Base-by-base conservation (phyloP, 2,113 vertebrate species). In the Bubalus kerabau region DNA sequence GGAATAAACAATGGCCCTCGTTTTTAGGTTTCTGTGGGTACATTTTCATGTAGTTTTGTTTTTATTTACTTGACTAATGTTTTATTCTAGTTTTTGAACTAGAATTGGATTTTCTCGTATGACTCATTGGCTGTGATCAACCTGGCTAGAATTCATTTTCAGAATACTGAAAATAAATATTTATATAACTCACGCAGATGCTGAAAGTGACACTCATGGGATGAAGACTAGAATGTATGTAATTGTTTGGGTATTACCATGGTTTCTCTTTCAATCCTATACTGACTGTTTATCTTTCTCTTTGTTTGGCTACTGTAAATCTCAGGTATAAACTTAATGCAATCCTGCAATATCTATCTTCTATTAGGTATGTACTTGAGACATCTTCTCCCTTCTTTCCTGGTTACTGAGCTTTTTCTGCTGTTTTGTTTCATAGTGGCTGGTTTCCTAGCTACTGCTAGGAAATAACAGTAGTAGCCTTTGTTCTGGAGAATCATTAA, bases 401-500 rank as follows among this genome's bases (percentile, higher is more conserved):
- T 59, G 50, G 52, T 92, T 92, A 24, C 24, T 81, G 78, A 74
- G 36, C 57, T 90, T 76, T 82, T 24, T 78, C 36, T 78, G 32
- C 19, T 82, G 26, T 67, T 97, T 92, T 23, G 46, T 60, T 94
- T 30, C 71, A 3, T n/a, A 80, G 50, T 46, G 83, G 24, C 59
- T 95, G 81, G 81, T 94, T 95, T 88, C 50, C 95, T 81, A 93
- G 93, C 16, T 21, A 43, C 21, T 40, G 67, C 67, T 74, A 40
- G 67, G 67, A 40, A 74, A 74, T 40, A 74, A 21, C 36, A 36
- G 67, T 40, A 74, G 36, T 74, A 40, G 36, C 21, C 67, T 74
- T 74, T 43, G 23, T 40, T 90, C n/a, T 43, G 21, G 56, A 86
- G 60, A 94, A 95, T 95, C 67, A 94, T 95, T 97, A 84, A 85